Evolutionary conservation across 1,140 invertebrate genomes (phyloP).

Genomic region (Drosophila obscura): DNA sequence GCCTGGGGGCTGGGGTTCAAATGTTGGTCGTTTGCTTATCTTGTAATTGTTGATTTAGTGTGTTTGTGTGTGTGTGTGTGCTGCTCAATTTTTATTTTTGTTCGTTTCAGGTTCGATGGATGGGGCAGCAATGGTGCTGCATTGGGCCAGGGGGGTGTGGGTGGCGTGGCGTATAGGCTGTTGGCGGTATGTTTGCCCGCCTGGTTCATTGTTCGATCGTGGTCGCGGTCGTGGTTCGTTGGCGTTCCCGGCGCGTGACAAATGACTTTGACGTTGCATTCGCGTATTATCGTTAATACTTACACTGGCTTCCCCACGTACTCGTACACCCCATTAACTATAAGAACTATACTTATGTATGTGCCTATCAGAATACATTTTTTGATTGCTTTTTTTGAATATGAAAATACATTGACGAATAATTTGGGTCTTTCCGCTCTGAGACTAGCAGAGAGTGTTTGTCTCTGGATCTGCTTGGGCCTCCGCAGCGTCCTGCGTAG

Average conservation of each 20-base stretch:
- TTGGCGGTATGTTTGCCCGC: conserved; percentile 56
- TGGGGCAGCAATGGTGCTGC: conserved; percentile 14
- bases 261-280: conserved; percentile 81
- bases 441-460: background rate
- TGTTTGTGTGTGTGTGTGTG: conserved; percentile 25
- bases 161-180: background rate
- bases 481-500: conserved; percentile 56
- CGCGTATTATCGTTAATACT: conserved; percentile 61
- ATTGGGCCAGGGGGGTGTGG: conserved; percentile 15
- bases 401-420: too few relatives aligned
- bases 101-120: conserved; percentile 46
- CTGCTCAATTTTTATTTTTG: conserved; percentile 72
- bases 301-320: conserved; percentile 3
- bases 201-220: conserved; percentile 78
- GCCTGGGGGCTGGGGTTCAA: conserved; percentile 15
- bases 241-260: conserved; percentile 71
- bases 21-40: conserved; percentile 64
- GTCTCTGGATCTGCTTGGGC: conserved; percentile 35
- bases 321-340: background rate
- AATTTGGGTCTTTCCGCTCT: too few relatives aligned
- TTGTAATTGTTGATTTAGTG: conserved; percentile 81
- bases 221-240: conserved; percentile 58
- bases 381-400: too few relatives aligned
- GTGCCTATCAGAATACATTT: too few relatives aligned
- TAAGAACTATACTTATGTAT: too few relatives aligned